A percentile compares a stretch with the other conserved stretches of the same genome.
Evolutionary conservation across 2,797 vertebrate species (phyloP).

Genomic region (Tenualosa thibaudeaui): DNA sequence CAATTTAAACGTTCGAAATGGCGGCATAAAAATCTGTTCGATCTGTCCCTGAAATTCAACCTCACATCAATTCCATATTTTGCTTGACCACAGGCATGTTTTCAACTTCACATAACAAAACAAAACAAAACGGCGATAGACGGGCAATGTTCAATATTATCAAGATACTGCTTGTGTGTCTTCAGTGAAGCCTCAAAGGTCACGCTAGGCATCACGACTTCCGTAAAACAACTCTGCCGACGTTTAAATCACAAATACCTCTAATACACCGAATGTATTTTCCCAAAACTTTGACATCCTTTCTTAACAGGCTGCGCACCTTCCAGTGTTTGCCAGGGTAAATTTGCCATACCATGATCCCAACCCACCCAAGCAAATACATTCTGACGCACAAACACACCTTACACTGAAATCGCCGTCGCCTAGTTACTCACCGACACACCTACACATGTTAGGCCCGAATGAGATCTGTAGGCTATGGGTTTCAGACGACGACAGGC

Average conservation of each 20-base stretch:
- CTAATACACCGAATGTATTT: not conserved
- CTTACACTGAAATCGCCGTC: slow-evolving; percentile 53
- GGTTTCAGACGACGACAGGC: slow-evolving; percentile 54
- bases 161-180: not conserved
- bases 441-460: slow-evolving; percentile 54
- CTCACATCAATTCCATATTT: not conserved
- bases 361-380: slow-evolving; percentile 49
- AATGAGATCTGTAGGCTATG: slow-evolving; percentile 53
- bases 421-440: slow-evolving; percentile 66
- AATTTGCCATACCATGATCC: slow-evolving; percentile 36
- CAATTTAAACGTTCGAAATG: slow-evolving; percentile 84
- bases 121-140: not conserved
- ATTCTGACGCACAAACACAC: slow-evolving; percentile 56
- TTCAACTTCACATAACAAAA: slow-evolving; percentile 2
- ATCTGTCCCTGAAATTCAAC: slow-evolving; percentile 5
- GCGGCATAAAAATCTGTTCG: slow-evolving; percentile 44
- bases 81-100: not conserved
- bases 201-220: not conserved
- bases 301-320: not conserved
- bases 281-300: not conserved
- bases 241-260: not conserved
- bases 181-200: not conserved
- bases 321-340: not conserved
- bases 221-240: not conserved
- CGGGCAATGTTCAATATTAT: not conserved